Percentiles rank a stretch among this genome's conserved stretches.
Conservation (phyloP, 2,888 invertebrate species). For the Drosophila paramelanica region DNA sequence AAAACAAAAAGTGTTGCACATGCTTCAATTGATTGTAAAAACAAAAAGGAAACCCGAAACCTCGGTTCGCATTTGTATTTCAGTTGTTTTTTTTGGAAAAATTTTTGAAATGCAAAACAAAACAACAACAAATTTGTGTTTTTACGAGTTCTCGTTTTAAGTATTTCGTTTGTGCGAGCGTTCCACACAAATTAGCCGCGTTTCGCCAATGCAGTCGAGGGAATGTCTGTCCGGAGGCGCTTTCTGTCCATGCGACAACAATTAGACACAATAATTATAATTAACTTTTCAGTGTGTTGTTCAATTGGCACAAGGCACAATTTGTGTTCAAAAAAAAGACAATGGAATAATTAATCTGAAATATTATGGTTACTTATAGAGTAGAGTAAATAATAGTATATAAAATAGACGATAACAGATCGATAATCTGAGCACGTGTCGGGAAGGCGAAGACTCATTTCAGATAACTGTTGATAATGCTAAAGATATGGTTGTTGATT, state of each 20-base stretch:
- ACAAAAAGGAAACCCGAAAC: no score
- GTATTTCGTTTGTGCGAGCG: constrained; percentile 30
- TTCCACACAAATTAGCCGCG: constrained; percentile 48
- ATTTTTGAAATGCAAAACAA: constrained; percentile 31
- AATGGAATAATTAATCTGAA: constrained; percentile 14
- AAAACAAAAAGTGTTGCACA: no score
- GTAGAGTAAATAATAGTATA: no score
- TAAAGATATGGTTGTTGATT: no score
- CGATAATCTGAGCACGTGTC: no score
- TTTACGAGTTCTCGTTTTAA: constrained; percentile 36
- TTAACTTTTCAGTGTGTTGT: constrained; percentile 53
- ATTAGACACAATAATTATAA: constrained; percentile 58
- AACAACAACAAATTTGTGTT: constrained; percentile 6
- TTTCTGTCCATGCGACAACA: constrained; percentile 23
- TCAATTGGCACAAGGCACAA: constrained; percentile 45
- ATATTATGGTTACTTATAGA: background rate
- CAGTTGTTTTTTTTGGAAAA: constrained; percentile 8
- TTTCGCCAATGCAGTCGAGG: constrained; percentile 8
- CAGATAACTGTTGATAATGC: no score
- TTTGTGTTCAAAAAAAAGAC: constrained; percentile 10
- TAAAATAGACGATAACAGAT: no score
- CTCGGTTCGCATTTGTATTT: no score
- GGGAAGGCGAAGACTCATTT: no score
- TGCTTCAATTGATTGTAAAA: no score
- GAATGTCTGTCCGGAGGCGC: background rate